Evolutionary conservation across 2,888 invertebrate genomes (phyloP).

Genomic region (Cheilosia variabilis): DNA sequence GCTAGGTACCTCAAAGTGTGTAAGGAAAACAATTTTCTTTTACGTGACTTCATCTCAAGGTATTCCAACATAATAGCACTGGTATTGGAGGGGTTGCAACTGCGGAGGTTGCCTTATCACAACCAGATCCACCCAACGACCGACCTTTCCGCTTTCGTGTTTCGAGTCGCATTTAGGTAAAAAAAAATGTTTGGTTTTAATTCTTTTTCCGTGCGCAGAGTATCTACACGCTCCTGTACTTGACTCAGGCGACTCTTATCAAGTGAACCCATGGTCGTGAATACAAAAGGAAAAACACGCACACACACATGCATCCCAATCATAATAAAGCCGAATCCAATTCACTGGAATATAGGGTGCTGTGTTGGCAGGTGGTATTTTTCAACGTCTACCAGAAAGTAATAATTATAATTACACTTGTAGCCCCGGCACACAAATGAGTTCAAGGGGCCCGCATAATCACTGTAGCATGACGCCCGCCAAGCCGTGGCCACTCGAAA

Average conservation of each 20-base stretch:
- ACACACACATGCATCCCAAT: constrained; percentile 3
- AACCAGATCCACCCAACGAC: constrained; percentile 42
- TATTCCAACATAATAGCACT: constrained; percentile 10
- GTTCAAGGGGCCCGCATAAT: constrained; percentile 71
- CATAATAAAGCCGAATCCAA: constrained; percentile 53
- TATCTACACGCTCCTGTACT: constrained; percentile 70
- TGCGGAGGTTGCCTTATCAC: constrained; percentile 58
- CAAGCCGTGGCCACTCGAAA: constrained; percentile 59
- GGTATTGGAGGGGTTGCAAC: constrained; percentile 29
- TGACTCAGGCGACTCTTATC: constrained; percentile 65
- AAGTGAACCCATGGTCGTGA: constrained; percentile 71
- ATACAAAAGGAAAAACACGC: constrained; percentile 3
- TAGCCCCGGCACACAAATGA: constrained; percentile 62
- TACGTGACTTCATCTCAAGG: constrained; percentile 37
- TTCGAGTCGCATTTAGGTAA: constrained; percentile 35
- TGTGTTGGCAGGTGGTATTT: constrained; percentile 57
- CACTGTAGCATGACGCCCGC: constrained; percentile 66
- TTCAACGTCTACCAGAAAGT: constrained; percentile 44
- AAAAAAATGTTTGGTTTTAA: constrained; percentile 16
- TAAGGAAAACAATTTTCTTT: constrained; percentile 31
- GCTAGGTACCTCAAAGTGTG: constrained; percentile 7
- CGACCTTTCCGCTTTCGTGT: constrained; percentile 66
- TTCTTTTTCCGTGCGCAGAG: constrained; percentile 34
- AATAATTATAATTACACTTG: constrained; percentile 74
- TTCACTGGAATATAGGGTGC: constrained; percentile 52